Conservation (phyloP, 1,140 invertebrate genomes). For the Leptopilina clavipes region DNA sequence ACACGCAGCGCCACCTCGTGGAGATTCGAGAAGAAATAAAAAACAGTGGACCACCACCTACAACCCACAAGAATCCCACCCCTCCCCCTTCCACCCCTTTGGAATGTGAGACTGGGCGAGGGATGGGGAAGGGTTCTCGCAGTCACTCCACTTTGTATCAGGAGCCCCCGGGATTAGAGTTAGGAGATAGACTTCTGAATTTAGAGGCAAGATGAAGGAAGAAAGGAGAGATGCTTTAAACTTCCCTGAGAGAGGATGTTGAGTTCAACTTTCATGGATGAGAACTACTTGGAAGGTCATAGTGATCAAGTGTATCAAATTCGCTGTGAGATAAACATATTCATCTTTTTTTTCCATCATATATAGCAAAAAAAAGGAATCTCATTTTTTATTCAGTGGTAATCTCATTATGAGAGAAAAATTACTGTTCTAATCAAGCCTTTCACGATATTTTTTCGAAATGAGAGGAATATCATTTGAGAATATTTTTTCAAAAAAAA, state of each 20-base stretch:
- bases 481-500: too few species aligned
- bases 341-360: neutral
- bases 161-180: conserved; percentile 20
- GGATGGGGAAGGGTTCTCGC: conserved; percentile 35
- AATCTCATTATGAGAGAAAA: too few species aligned
- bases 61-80: conserved; percentile 37
- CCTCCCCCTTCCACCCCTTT: conserved; percentile 5
- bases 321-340: neutral
- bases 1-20: conserved; percentile 27
- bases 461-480: too few species aligned
- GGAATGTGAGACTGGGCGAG: too few species aligned
- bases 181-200: conserved; percentile 35
- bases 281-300: neutral
- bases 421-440: too few species aligned
- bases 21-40: neutral
- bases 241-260: neutral
- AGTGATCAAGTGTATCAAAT: conserved; percentile 16
- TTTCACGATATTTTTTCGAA: too few species aligned
- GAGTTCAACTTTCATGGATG: conserved; percentile 1
- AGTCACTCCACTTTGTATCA: conserved; percentile 53
- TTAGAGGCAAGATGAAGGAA: conserved; percentile 33
- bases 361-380: too few species aligned
- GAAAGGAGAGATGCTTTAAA: conserved; percentile 28
- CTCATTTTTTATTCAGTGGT: too few species aligned
- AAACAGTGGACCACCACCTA: conserved; percentile 24